These are phyloP conservation scores for Cranoglanis bouderius DNA, from an alignment of 2,113 vertebrate species.

Conservation along the genomic window DNA sequence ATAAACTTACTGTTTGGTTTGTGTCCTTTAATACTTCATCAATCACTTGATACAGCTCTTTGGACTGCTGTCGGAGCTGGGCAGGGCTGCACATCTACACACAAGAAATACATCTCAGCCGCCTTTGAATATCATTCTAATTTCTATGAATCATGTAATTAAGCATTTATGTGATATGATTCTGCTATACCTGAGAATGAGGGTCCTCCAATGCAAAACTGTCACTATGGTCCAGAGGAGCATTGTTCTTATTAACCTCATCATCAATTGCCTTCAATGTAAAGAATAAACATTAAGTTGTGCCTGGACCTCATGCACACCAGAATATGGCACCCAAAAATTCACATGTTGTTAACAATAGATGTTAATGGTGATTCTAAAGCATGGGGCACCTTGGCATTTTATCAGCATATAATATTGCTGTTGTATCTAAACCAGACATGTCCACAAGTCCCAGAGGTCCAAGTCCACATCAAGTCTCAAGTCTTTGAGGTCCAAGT, in stretches of 20 bases:
- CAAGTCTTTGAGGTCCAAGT: no score
- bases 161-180: not conserved
- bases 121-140: constrained; percentile 38
- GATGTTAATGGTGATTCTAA: not conserved
- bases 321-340: not conserved
- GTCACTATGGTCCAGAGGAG: constrained; percentile 52
- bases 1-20: constrained; percentile 75
- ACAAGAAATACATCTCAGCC: constrained; percentile 50
- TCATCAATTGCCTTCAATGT: constrained; percentile 75
- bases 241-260: constrained; percentile 78
- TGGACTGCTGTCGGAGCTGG: constrained; percentile 87
- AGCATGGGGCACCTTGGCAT: not conserved
- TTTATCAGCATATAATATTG: not conserved
- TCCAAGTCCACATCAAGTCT: no score
- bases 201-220: constrained; percentile 65
- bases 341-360: not conserved
- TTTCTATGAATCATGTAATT: not conserved
- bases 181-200: constrained; percentile 78
- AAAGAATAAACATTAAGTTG: constrained; percentile 1
- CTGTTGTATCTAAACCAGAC: not conserved
- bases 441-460: no score
- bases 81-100: constrained; percentile 87
- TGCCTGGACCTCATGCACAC: no score
- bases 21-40: constrained; percentile 87
- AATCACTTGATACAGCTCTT: constrained; percentile 89